phyloP scores from a whole-genome alignment of 2,113 vertebrate genomes.

The Columba janthina region DNA sequence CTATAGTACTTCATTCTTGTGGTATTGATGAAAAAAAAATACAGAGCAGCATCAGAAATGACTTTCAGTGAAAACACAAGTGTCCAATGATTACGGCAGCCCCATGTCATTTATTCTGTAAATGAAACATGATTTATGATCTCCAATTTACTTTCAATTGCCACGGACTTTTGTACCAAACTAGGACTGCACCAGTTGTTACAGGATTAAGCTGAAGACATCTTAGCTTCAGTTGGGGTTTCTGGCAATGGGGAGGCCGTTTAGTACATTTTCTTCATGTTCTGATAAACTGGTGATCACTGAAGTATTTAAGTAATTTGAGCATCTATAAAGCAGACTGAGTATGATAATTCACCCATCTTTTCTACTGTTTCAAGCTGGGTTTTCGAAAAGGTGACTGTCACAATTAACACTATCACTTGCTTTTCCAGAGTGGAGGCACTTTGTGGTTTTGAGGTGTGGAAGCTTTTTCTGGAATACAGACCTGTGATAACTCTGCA shows the following conservation, averaged over 20 bases:
- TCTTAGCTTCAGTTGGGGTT: slow-evolving; percentile 52
- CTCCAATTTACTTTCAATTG: slow-evolving; percentile 57
- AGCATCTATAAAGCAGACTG: slow-evolving; percentile 19
- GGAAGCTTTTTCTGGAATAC: not conserved
- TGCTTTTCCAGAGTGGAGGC: not conserved
- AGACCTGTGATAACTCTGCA: not conserved
- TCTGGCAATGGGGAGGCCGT: slow-evolving; percentile 58
- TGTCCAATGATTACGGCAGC: slow-evolving; percentile 61
- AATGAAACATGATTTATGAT: slow-evolving; percentile 3
- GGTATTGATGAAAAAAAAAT: slow-evolving; percentile 40
- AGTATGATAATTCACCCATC: not conserved
- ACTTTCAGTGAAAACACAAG: slow-evolving; percentile 49
- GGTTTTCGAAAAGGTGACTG: not conserved
- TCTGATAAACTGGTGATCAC: slow-evolving; percentile 37
- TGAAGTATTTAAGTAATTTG: slow-evolving; percentile 37
- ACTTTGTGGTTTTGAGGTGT: not conserved
- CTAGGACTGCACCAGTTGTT: slow-evolving; percentile 24
- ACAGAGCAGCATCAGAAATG: slow-evolving; percentile 61
- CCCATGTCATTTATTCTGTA: slow-evolving; percentile 57
- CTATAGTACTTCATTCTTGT: slow-evolving; percentile 62
- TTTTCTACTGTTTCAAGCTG: not conserved
- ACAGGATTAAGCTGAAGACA: slow-evolving; percentile 41
- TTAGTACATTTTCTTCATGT: slow-evolving; percentile 51
- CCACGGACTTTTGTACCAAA: slow-evolving; percentile 15
- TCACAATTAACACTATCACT: not conserved